Conservation (phyloP, 2,888 invertebrate species). For the Ormyrus pomaceus region DNA sequence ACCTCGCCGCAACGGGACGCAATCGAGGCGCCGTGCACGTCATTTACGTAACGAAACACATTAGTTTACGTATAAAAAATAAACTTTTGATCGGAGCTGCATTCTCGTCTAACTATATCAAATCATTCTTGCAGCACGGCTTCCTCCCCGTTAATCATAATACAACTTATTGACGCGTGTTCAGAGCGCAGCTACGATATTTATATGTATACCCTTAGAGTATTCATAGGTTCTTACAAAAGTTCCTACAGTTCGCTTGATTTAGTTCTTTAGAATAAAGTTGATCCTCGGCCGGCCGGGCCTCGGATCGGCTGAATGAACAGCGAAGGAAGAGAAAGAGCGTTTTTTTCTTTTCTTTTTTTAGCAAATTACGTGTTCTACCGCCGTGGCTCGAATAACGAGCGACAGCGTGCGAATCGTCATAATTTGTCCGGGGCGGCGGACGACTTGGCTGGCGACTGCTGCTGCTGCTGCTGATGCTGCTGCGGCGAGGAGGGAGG, state of each 20-base stretch:
- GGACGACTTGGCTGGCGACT: slow-evolving; percentile 36
- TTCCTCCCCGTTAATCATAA: background rate
- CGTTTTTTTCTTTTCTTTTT: background rate
- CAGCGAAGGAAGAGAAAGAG: background rate
- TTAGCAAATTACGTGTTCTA: slow-evolving; percentile 51
- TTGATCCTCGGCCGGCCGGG: background rate
- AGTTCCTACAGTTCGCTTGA: slow-evolving; percentile 26
- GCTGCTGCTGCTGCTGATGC: background rate
- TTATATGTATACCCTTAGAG: slow-evolving; percentile 6
- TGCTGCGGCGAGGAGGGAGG: slow-evolving; percentile 61
- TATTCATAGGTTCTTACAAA: slow-evolving; percentile 34
- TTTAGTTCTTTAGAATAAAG: slow-evolving; percentile 39
- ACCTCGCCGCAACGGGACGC: slow-evolving; percentile 17
- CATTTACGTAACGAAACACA: slow-evolving; percentile 44
- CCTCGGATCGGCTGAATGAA: no score
- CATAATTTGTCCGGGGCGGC: slow-evolving; percentile 66
- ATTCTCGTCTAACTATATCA: slow-evolving; percentile 26
- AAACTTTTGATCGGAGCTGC: slow-evolving; percentile 60
- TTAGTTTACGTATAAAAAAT: slow-evolving; percentile 62
- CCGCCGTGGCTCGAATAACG: slow-evolving; percentile 72
- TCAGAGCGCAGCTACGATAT: slow-evolving; percentile 17
- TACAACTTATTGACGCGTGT: background rate
- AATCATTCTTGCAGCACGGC: slow-evolving; percentile 38
- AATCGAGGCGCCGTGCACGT: slow-evolving; percentile 25
- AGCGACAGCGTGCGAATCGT: slow-evolving; percentile 74